Evolutionary conservation across 2,888 invertebrate genomes (phyloP).

Genomic region (Dysmachus trigonus): DNA sequence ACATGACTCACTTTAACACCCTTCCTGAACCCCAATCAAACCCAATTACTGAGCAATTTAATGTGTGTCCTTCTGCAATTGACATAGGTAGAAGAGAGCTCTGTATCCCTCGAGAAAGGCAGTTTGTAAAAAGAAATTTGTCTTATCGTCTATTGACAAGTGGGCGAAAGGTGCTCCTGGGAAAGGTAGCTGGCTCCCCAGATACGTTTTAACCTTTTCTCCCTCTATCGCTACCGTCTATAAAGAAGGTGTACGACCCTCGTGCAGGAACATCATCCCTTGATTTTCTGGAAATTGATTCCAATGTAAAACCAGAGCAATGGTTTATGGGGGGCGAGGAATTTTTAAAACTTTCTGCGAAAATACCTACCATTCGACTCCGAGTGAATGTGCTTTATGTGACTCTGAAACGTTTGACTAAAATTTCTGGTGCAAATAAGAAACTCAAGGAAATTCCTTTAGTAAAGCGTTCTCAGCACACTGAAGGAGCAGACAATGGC

Average conservation of each 20-base stretch:
- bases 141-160: neutral
- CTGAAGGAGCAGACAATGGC: neutral
- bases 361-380: neutral
- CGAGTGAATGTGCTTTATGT: neutral
- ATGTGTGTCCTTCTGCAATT: neutral
- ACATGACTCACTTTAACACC: neutral
- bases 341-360: neutral
- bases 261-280: neutral
- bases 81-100: neutral
- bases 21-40: neutral
- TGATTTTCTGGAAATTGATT: slow-evolving; percentile 18
- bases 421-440: neutral
- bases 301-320: neutral
- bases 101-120: neutral
- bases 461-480: neutral
- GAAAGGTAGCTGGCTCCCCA: neutral
- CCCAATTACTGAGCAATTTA: neutral
- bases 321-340: neutral
- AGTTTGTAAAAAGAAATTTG: neutral
- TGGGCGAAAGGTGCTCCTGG: neutral
- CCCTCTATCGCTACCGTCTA: neutral
- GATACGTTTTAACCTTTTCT: neutral
- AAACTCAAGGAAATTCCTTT: neutral
- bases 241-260: neutral
- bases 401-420: neutral